These are phyloP conservation scores for Sycophaga agraensis DNA, from an alignment of 1,140 invertebrate genomes.

Conservation along the genomic window DNA sequence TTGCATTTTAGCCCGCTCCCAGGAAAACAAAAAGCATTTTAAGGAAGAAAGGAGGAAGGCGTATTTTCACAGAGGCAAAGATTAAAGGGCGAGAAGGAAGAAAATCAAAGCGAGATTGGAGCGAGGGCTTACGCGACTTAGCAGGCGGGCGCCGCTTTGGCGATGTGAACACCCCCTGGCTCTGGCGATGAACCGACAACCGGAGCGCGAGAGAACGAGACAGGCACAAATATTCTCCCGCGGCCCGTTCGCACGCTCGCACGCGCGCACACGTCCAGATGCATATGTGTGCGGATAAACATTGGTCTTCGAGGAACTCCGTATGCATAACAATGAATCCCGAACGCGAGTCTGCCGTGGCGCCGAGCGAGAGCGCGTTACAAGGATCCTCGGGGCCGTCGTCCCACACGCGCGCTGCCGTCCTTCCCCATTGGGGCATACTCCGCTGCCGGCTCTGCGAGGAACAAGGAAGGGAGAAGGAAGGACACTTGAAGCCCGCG, in stretches of 20 bases:
- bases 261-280: too few species aligned
- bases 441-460: conserved; percentile 18
- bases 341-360: conserved; percentile 30
- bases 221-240: conserved; percentile 15
- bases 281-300: conserved; percentile 27
- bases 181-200: not conserved
- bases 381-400: conserved; percentile 29
- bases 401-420: conserved; percentile 17
- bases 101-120: conserved; percentile 25
- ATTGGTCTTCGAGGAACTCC: conserved; percentile 30
- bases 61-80: too few species aligned
- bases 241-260: too few species aligned
- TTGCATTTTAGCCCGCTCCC: too few species aligned
- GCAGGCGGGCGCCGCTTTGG: too few species aligned
- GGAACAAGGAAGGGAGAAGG: conserved; percentile 23
- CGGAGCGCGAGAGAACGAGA: not conserved
- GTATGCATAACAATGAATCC: conserved; percentile 37
- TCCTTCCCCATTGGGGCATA: conserved; percentile 9
- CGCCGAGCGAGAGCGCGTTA: conserved; percentile 16
- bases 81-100: too few species aligned
- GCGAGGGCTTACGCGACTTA: too few species aligned
- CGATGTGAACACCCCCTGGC: too few species aligned
- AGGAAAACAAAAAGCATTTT: too few species aligned
- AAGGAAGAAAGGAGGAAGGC: too few species aligned
- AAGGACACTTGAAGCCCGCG: not conserved